These are phyloP conservation scores for Drosophila carrolli DNA, from an alignment of 1,140 invertebrate species.

Conservation along the genomic window DNA sequence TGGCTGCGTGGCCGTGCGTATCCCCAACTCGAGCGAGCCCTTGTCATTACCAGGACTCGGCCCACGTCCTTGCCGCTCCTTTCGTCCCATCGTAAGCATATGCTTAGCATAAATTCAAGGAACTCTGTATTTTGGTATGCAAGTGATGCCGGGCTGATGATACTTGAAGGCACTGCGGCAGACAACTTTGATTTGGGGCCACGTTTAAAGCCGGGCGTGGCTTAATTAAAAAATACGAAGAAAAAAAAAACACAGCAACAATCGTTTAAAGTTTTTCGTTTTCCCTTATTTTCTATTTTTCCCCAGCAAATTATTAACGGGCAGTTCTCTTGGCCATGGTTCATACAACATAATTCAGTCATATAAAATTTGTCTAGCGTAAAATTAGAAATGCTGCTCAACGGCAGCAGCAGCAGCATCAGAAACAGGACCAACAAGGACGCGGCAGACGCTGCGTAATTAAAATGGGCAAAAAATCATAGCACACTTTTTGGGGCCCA, in stretches of 20 bases:
- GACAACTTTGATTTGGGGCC: conserved; percentile 71
- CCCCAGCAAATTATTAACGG: conserved; percentile 59
- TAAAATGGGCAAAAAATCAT: conserved; percentile 70
- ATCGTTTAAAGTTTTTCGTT: conserved; percentile 31
- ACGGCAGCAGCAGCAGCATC: conserved; percentile 32
- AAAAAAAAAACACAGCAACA: conserved; percentile 13
- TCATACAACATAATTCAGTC: conserved; percentile 81
- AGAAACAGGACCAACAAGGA: conserved; percentile 22
- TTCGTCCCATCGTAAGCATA: conserved; percentile 48
- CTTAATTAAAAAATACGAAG: conserved; percentile 64
- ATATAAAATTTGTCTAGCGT: conserved; percentile 81
- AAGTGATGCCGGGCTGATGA: conserved; percentile 49
- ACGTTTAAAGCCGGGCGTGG: conserved; percentile 52
- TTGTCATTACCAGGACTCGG: conserved; percentile 76
- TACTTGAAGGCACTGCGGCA: conserved; percentile 45
- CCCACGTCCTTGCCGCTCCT: conserved; percentile 3
- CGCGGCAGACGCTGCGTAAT: conserved; percentile 66
- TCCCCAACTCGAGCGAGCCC: conserved; percentile 47
- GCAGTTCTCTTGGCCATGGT: conserved; percentile 59
- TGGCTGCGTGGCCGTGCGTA: conserved; percentile 51
- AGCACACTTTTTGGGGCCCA: conserved; percentile 45
- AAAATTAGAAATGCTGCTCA: conserved; percentile 79
- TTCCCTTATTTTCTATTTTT: conserved; percentile 36
- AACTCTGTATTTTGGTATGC: conserved; percentile 54
- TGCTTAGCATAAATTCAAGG: conserved; percentile 76